Percentiles rank a stretch among this genome's conserved stretches.
These are phyloP conservation scores for Gari tellinella DNA, from an alignment of 2,888 invertebrate genomes.

Conservation along the genomic window DNA sequence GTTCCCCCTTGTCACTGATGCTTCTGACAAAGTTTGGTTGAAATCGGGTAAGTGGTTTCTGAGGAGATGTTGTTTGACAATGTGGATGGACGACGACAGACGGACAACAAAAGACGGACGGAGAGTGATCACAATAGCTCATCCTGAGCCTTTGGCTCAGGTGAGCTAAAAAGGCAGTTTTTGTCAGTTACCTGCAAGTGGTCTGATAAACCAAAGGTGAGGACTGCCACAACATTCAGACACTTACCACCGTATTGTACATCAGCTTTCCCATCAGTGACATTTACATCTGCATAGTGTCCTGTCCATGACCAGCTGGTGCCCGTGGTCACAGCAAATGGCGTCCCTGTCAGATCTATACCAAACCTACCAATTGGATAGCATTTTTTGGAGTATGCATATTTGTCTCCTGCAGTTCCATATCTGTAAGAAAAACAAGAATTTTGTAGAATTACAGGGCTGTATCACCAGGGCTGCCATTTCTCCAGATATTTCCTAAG, in stretches of 20 bases:
- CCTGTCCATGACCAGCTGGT: constrained; percentile 69
- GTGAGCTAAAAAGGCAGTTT: too few species aligned
- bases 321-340: constrained; percentile 57
- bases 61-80: too few species aligned
- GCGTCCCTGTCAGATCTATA: constrained; percentile 70
- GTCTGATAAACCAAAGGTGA: too few species aligned
- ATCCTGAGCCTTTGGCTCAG: too few species aligned
- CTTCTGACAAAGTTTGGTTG: too few species aligned
- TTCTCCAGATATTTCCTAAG: too few species aligned
- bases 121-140: too few species aligned
- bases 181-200: too few species aligned
- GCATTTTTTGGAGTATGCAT: constrained; percentile 54
- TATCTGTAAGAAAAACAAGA: constrained; percentile 55
- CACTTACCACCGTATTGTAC: constrained; percentile 63
- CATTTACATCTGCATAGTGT: constrained; percentile 42
- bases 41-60: too few species aligned
- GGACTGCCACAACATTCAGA: not conserved
- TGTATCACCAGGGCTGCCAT: too few species aligned
- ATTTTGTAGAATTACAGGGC: too few species aligned
- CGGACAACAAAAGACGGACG: not conserved
- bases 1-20: too few species aligned
- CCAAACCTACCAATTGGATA: constrained; percentile 63
- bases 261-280: constrained; percentile 40
- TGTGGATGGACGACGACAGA: not conserved
- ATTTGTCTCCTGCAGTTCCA: constrained; percentile 71